Base-by-base conservation (phyloP, 2,888 invertebrate genomes). In the Lithophane semibrunnea region DNA sequence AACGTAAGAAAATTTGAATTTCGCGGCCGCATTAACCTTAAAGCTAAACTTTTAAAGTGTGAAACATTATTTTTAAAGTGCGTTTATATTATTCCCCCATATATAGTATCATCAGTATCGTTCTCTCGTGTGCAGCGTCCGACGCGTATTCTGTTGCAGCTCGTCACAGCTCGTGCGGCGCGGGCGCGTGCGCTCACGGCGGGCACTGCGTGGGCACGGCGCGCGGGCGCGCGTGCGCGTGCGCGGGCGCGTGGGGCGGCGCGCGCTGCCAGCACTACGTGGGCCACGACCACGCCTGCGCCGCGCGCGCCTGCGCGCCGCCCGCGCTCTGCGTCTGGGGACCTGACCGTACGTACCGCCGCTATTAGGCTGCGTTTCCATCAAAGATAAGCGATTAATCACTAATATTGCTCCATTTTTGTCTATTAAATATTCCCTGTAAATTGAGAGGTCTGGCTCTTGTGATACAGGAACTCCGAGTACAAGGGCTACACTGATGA, bases 211-310 rank as follows among this genome's bases (percentile, higher is more conserved):
- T 79, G 86, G 81, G 86, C 76, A 79, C 88, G 75, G 86, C 75
- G 86, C 82, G 80, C 69, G 89, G 88, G 71, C 76, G 71, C 83
- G 91, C 66, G 90, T 99, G 99, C 96, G 97, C 97, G 77, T 99
- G 99, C 94, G 97, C 97, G 4, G 97, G 97, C 73, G 98, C 98
- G 24, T 99, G 98, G 97, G 97, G 97, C 73, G 99, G 99, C 0
- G 97, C 97, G 69, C 97, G 97, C 86, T 99, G 99, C 95, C 93
- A 97, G 75, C 97, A 97, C 81, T 97, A 97, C 91, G 96, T 98
- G 77, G 97, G 97, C 0, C 97, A 97, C 87, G 97, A 97, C 88
- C 97, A 97, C 95, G 97, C 97, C 0, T 98, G 98, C 93, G 92
- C 92, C 74, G 88, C 90, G 75, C 90, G 86, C 64, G 88, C 86